Conservation (phyloP, 2,888 invertebrate genomes). For the Barypeithes pellucidus region DNA sequence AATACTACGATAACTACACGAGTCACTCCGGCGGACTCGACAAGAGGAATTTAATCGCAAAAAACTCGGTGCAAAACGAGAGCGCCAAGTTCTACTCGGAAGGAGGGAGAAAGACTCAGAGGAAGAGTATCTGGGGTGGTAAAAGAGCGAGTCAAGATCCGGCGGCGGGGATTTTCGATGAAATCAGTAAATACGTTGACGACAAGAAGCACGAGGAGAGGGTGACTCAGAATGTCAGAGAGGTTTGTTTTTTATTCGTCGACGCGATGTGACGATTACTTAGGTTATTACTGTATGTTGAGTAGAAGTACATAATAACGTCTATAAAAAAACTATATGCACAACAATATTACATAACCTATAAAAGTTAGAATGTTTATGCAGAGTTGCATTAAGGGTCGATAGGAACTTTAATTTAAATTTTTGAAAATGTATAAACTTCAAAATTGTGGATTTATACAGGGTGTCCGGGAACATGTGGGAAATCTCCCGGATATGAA, state of each 20-base stretch:
- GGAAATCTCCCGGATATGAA: too few species aligned
- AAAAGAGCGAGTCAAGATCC: conserved; percentile 42
- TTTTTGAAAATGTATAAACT: too few species aligned
- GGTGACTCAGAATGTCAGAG: conserved; percentile 64
- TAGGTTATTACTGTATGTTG: too few species aligned
- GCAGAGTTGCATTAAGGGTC: too few species aligned
- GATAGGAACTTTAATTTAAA: too few species aligned
- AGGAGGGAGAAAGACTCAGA: conserved; percentile 30
- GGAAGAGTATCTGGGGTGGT: conserved; percentile 50
- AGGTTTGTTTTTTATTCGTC: conserved; percentile 60
- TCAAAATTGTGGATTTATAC: too few species aligned
- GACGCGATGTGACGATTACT: too few species aligned
- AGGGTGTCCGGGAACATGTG: too few species aligned
- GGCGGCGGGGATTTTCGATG: conserved; percentile 58
- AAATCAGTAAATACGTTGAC: conserved; percentile 59
- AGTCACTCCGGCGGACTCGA: conserved; percentile 41
- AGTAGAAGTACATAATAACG: too few species aligned
- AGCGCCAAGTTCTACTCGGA: conserved; percentile 22
- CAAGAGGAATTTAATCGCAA: conserved; percentile 22
- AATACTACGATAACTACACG: conserved; percentile 44
- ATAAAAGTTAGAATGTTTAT: too few species aligned
- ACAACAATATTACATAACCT: too few species aligned
- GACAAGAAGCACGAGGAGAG: conserved; percentile 63
- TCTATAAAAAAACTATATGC: too few species aligned
- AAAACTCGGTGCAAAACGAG: not conserved